A percentile compares a stretch with the other conserved stretches of the same genome.
These are phyloP conservation scores for Vulpes vulpes DNA, from an alignment of 2,113 vertebrate genomes.

Conservation along the genomic window DNA sequence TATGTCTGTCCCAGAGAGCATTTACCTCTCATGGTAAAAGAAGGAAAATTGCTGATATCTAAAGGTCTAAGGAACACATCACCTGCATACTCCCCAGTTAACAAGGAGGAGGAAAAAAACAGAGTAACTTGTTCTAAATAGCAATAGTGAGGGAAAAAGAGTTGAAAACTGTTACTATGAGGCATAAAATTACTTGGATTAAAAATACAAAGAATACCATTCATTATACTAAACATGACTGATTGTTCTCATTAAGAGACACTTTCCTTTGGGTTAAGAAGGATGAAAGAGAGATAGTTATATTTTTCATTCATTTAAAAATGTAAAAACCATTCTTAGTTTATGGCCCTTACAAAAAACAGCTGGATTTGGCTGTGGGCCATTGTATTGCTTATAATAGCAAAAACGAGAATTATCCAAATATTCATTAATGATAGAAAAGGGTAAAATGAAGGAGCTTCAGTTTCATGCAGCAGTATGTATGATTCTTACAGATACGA, in stretches of 20 bases:
- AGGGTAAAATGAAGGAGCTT: background rate
- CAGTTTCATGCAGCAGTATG: background rate
- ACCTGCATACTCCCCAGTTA: background rate
- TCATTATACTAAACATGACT: background rate
- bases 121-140: background rate
- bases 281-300: background rate
- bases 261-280: background rate
- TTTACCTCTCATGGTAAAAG: background rate
- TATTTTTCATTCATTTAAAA: constrained; percentile 28
- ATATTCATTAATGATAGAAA: background rate
- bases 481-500: background rate
- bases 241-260: background rate
- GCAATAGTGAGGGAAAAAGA: background rate
- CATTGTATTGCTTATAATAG: background rate
- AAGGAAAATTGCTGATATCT: background rate
- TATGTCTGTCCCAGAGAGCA: background rate
- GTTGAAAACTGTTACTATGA: background rate
- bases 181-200: background rate
- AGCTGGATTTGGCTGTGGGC: background rate
- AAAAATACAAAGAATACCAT: background rate
- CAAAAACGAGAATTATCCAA: background rate
- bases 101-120: background rate
- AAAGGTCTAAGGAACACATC: background rate
- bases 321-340: constrained; percentile 3
- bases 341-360: background rate